Conservation (phyloP, 2,888 invertebrate species). For the Drosophila subsilvestris region DNA sequence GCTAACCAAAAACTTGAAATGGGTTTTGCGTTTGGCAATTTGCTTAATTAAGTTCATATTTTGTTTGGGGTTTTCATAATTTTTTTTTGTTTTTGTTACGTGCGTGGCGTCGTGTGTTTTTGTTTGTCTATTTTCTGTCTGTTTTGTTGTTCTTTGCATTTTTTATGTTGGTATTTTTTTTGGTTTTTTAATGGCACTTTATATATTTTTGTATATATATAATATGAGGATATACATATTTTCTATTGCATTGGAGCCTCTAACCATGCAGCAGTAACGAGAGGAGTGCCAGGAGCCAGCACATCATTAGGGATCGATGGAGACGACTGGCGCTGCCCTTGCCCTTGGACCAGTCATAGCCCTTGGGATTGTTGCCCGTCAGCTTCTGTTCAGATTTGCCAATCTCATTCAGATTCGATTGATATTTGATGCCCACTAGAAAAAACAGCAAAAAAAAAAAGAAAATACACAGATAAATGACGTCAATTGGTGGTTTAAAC, state of each 20-base stretch:
- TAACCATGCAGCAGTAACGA: conserved; percentile 46
- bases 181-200: conserved; percentile 70
- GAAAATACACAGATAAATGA: conserved; percentile 33
- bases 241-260: background rate
- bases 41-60: conserved; percentile 25
- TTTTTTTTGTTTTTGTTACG: conserved; percentile 1
- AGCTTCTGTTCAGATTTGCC: conserved; percentile 92
- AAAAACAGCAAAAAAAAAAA: conserved; percentile 51
- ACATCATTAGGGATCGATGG: background rate
- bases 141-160: conserved; percentile 9
- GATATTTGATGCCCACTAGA: conserved; percentile 89
- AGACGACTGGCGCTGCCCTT: conserved; percentile 61
- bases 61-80: conserved; percentile 3
- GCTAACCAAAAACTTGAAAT: conserved; percentile 7
- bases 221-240: background rate
- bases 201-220: conserved; percentile 32
- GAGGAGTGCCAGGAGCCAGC: conserved; percentile 44
- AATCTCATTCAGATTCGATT: conserved; percentile 90
- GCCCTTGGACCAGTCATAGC: conserved; percentile 82
- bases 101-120: conserved; percentile 18
- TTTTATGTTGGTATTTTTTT: conserved; percentile 15
- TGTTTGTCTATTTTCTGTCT: conserved; percentile 24
- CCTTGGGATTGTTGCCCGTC: conserved; percentile 81
- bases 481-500: conserved; percentile 2
- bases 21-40: conserved; percentile 27